A percentile compares a stretch with the other conserved stretches of the same genome.
Evolutionary conservation across 37 sponge, comb jelly and placozoan species (phyloP).

Genomic region (Bolinopsis microptera): DNA sequence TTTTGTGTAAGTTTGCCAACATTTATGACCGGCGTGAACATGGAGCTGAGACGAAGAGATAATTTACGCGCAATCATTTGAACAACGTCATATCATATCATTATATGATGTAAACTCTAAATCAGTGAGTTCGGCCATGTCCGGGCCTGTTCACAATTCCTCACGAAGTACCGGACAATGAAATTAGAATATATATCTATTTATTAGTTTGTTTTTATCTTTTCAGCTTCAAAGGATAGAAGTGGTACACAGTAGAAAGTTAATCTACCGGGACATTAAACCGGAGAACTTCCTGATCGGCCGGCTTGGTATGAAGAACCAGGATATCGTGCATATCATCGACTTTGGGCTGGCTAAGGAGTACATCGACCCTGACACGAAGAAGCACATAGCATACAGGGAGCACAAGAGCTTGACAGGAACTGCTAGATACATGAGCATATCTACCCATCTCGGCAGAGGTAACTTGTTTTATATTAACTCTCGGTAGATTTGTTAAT

Average conservation of each 20-base stretch:
- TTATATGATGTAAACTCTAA: no score
- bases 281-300: slow-evolving; percentile 99
- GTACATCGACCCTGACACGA: slow-evolving; percentile 93
- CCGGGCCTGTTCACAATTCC: no score
- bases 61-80: no score
- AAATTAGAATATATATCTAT: no score
- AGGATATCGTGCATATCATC: slow-evolving; percentile 88
- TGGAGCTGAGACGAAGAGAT: no score
- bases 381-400: slow-evolving; percentile 96
- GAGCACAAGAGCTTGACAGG: slow-evolving; percentile 99
- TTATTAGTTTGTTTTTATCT: no score
- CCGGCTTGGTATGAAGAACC: slow-evolving; percentile 75
- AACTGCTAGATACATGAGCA: slow-evolving; percentile 99
- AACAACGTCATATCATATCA: no score
- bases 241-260: slow-evolving; percentile 94
- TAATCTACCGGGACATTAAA: slow-evolving; percentile 97
- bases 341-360: slow-evolving; percentile 99
- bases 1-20: neutral
- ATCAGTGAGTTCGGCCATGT: no score
- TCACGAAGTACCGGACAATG: no score
- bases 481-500: no score
- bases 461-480: no score
- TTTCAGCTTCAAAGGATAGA: slow-evolving; percentile 87
- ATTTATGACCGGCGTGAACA: no score
- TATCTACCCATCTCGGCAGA: slow-evolving; percentile 97